Evolutionary conservation across 1,140 invertebrate species (phyloP), one percentile per base, ranked within the genome.

Genomic region (Acyrthosiphon pisum): DNA sequence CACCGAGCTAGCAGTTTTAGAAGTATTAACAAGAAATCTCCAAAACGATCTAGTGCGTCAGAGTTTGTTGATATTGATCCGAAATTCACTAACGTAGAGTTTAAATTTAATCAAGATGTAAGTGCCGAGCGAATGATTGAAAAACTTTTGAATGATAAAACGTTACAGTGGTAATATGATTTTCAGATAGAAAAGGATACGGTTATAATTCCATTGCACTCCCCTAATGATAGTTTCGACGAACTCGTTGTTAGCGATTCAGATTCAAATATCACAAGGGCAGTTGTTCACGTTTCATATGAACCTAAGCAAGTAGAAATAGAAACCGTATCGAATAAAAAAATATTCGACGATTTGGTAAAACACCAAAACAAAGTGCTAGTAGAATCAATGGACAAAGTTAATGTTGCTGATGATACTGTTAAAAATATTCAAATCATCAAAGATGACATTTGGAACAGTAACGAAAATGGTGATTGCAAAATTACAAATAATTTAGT

Each of bases 91-190:
- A 94, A 94, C 90, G 94, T 94, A 7, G 94, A 94, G 68, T 94
- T 94, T 76, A 94, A 94, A 91, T 94, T 94, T 87, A 94, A 94
- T 48, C 94, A 94, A 86, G 94, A 94, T 46, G 94, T 94, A 91
- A 92, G 91, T 94, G 44, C 53, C 30, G 37, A 18, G 6, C 30
- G 14, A 26, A 44, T 68, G n/a, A 56, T 30, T 60, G 50, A 44
- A 60, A 30, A n/a, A 90, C 26, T 44, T 90, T 60, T 60, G 53
- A 44, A 60, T 37, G 53, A 44, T 68, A 90, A 56, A 68, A 90
- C n/a, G 22, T 90, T 41, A 41, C 53, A 44, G 9, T 30, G n/a
- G 87, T 89, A 46, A 44, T 81, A 83, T 83, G 76, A 44, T 81
- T 86, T 84, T 93, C 81, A 93, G 87, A 68, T 60, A 8, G 76